A percentile compares a stretch with the other conserved stretches of the same genome.
These are phyloP conservation scores for Bergia sp. DNA, from an alignment of 92 coral and sea anemone genomes.

Conservation along the genomic window DNA sequence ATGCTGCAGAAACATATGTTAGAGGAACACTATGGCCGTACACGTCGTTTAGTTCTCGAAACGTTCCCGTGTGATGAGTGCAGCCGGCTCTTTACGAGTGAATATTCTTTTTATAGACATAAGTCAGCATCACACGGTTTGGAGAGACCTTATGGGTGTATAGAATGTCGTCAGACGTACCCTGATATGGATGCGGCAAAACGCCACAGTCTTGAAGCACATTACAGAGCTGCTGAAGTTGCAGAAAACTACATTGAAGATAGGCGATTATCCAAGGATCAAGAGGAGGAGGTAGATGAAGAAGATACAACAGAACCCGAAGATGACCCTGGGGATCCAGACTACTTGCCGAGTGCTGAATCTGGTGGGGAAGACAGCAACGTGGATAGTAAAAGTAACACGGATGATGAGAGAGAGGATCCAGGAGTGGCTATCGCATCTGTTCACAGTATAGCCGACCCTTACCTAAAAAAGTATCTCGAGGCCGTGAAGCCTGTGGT, in stretches of 20 bases:
- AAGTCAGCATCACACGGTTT: background rate
- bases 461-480: slow-evolving; percentile 1
- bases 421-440: background rate
- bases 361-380: slow-evolving; percentile 20
- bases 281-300: background rate
- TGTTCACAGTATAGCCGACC: slow-evolving; percentile 2
- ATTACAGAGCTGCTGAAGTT: background rate
- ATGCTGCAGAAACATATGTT: slow-evolving; percentile 11
- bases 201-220: slow-evolving; percentile 39
- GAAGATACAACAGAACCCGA: slow-evolving; percentile 10
- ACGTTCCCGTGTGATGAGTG: slow-evolving; percentile 32
- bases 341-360: background rate
- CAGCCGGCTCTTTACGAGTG: slow-evolving; percentile 15
- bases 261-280: background rate
- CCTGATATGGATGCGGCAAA: slow-evolving; percentile 33
- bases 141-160: slow-evolving; percentile 11
- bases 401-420: background rate
- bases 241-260: slow-evolving; percentile 23
- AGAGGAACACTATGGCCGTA: slow-evolving; percentile 28
- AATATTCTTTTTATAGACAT: slow-evolving; percentile 11
- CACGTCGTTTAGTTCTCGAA: slow-evolving; percentile 11
- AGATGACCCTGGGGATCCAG: slow-evolving; percentile 17
- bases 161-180: slow-evolving; percentile 31
- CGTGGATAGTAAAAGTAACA: background rate
- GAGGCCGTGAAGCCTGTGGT: slow-evolving; percentile 41